Evolutionary conservation across 2,797 vertebrate species (phyloP).

Genomic region (Hapalemur alaotrensis): DNA sequence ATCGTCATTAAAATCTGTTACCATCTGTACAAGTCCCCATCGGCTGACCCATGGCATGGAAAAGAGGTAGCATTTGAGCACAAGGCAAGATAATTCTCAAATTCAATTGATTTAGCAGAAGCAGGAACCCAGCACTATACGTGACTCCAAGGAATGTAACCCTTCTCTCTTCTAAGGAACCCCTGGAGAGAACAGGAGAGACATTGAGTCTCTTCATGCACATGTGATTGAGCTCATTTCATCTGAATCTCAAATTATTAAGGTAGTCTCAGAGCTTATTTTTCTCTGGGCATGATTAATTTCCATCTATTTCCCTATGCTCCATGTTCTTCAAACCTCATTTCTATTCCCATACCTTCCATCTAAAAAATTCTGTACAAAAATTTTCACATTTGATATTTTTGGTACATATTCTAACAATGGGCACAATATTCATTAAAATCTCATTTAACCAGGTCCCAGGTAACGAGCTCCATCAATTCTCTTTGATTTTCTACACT

Average conservation of each 20-base stretch:
- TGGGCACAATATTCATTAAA: not conserved
- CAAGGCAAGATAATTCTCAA: not conserved
- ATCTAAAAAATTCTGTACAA: not conserved
- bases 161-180: not conserved
- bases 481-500: not conserved
- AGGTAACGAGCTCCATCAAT: not conserved
- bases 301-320: not conserved
- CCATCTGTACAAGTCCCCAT: not conserved
- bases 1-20: not conserved
- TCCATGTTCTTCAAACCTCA: not conserved
- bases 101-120: not conserved
- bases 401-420: not conserved
- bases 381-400: not conserved
- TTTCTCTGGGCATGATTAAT: not conserved
- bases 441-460: not conserved
- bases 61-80: not conserved
- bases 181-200: not conserved
- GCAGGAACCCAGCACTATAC: not conserved
- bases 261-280: not conserved
- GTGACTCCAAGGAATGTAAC: not conserved
- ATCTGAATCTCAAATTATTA: not conserved
- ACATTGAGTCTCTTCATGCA: not conserved
- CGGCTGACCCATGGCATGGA: too few relatives aligned
- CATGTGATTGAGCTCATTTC: not conserved
- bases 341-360: not conserved